A percentile compares a stretch with the other conserved stretches of the same genome.
Evolutionary conservation across 2,113 vertebrate species (phyloP).

Genomic region (Barnardius zonarius): DNA sequence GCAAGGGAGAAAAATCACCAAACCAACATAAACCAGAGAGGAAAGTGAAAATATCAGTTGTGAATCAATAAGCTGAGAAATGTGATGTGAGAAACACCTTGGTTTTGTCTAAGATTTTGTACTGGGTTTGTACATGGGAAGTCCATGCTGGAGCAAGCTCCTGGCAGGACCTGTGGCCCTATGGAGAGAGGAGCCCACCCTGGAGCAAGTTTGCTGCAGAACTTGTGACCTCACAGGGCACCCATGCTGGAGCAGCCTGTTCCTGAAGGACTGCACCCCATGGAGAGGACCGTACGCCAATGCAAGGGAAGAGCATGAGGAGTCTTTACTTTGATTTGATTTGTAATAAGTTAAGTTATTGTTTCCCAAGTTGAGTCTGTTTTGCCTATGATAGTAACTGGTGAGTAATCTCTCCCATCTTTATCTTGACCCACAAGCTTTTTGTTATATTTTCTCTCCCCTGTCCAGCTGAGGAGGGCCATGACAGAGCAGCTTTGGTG

Average conservation of each 20-base stretch:
- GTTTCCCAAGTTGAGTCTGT: neutral
- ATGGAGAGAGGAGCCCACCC: neutral
- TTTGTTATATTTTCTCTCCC: neutral
- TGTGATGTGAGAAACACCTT: neutral
- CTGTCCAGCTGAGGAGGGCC: neutral
- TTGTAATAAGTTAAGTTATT: neutral
- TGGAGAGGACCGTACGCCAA: neutral
- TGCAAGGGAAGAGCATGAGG: neutral
- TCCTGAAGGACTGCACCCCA: neutral
- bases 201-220: neutral
- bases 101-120: neutral
- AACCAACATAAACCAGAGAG: neutral
- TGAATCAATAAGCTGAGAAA: neutral
- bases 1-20: neutral
- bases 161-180: neutral
- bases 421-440: neutral
- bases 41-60: neutral
- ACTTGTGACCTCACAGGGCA: neutral
- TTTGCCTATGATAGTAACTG: neutral
- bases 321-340: neutral
- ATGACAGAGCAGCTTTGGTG: neutral
- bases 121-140: neutral
- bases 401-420: neutral
- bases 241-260: neutral
- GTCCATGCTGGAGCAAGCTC: neutral